Evolutionary conservation across 2,888 invertebrate species (phyloP).

Genomic region (Podabrus alpinus): DNA sequence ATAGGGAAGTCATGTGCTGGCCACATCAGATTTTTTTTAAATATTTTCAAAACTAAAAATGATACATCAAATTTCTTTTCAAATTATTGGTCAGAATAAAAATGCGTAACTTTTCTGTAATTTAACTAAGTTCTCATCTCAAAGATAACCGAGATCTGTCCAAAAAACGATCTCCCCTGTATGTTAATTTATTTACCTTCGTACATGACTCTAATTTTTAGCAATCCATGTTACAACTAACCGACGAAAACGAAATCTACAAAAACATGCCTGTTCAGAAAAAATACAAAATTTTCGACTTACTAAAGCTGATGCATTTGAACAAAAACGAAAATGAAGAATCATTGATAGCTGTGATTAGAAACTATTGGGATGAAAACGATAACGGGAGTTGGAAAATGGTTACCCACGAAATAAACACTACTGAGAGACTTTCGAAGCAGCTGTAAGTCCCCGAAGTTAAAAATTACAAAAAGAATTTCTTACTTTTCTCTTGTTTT

Average conservation of each 20-base stretch:
- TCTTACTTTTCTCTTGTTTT: background rate
- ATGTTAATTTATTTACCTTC: too few relatives aligned
- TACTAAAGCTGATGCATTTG: background rate
- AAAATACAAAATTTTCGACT: conserved; percentile 5
- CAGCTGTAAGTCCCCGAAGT: conserved; percentile 17
- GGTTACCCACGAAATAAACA: conserved; percentile 10
- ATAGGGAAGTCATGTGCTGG: too few relatives aligned
- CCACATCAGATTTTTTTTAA: too few relatives aligned
- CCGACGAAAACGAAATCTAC: conserved; percentile 3
- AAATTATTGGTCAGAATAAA: too few relatives aligned
- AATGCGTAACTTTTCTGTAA: too few relatives aligned
- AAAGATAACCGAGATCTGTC: too few relatives aligned
- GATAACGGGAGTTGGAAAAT: conserved; percentile 16
- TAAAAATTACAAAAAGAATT: background rate
- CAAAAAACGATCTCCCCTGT: too few relatives aligned
- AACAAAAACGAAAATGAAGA: background rate
- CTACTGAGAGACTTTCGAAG: background rate
- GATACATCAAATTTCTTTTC: too few relatives aligned
- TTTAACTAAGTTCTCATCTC: too few relatives aligned
- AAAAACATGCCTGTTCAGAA: conserved; percentile 24
- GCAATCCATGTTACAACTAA: conserved; percentile 20
- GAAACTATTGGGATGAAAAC: conserved; percentile 1
- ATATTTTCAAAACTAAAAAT: too few relatives aligned
- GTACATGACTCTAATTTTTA: conserved; percentile 1
- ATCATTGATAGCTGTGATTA: conserved; percentile 2